Evolutionary conservation across 2,797 vertebrate genomes (phyloP), one percentile per base, ranked within the genome.

Genomic region (Heterohyrax brucei): DNA sequence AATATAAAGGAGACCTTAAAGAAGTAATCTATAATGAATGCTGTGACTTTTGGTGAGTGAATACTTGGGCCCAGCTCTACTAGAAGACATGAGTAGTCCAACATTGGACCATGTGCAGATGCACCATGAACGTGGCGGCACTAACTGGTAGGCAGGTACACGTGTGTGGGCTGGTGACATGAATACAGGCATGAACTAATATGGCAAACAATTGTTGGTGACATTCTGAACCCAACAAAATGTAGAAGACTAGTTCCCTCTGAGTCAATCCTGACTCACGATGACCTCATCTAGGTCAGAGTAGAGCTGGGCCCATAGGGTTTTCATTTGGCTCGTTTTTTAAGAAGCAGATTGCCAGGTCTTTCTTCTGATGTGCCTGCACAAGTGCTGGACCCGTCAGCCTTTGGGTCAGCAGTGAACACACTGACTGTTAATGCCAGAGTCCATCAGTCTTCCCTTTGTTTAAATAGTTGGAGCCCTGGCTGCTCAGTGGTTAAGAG

Each of bases 21-120:
- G 72, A 94, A 94, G 10, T 26, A 62, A 53, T n/a, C 85, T 21
- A n/a, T 79, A 79, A 62, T 44, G 72, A 70, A 85, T 72, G 16
- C 26, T 64, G 22, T 70, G 30, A 77, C 70, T 81, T 91, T 39
- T 80, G 77, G 53, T 30, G 48, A 91, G 28, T 64, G 73, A 62
- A 24, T 85, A 5, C 30, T 77, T 50, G n/a, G 10, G 30, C 64
- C 62, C 53, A 89, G 62, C n/a, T 78, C 50, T 26, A 18, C 73
- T 61, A 50, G 44, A 84, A 84, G 61, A 78, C 62, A 70, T 0
- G 12, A 78, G 26, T 46, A 73, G n/a, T 33, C 33, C 66, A 86
- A 81, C 66, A n/a, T 66, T 66, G 86, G 68, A 75, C 12, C 53
- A 18, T 13, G 16, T 1, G 1, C 66, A 86, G 82, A 86, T 66